Conservation (phyloP, 2,888 invertebrate genomes). For the Nymphalis urticae region DNA sequence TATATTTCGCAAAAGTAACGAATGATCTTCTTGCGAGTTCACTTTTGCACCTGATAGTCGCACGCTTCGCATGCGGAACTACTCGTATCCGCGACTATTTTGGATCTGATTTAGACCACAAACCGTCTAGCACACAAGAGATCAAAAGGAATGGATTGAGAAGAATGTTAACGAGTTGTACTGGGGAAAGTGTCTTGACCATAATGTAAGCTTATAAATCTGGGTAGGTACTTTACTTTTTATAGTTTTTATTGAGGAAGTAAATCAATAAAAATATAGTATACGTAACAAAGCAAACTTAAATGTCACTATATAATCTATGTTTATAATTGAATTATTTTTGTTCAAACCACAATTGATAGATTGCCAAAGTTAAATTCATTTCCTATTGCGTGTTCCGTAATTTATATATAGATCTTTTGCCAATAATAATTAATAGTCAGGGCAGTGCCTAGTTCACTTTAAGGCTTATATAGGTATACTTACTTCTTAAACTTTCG, state of each 20-base stretch:
- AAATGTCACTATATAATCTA: background rate
- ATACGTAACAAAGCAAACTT: background rate
- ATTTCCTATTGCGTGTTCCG: constrained; percentile 24
- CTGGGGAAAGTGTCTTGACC: constrained; percentile 22
- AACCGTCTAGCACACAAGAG: constrained; percentile 65
- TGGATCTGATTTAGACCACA: constrained; percentile 73
- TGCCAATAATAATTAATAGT: constrained; percentile 18
- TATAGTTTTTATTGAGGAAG: too few relatives aligned
- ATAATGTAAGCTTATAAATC: constrained; percentile 19
- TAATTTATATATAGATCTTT: constrained; percentile 48
- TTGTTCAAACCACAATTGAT: constrained; percentile 21
- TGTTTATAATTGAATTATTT: background rate
- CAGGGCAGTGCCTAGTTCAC: background rate
- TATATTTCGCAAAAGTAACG: constrained; percentile 2
- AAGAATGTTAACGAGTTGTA: constrained; percentile 40
- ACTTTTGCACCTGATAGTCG: constrained; percentile 71
- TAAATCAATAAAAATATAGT: background rate
- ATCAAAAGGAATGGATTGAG: constrained; percentile 69
- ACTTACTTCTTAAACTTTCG: constrained; percentile 79
- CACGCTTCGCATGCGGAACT: constrained; percentile 72
- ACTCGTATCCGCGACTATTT: constrained; percentile 61
- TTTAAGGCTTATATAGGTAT: background rate
- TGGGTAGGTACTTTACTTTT: background rate
- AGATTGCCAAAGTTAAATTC: constrained; percentile 27
- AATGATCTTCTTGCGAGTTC: constrained; percentile 15